phyloP scores from a whole-genome alignment of 2,113 vertebrate species.

The Stomatorhinus ivindoensis region DNA sequence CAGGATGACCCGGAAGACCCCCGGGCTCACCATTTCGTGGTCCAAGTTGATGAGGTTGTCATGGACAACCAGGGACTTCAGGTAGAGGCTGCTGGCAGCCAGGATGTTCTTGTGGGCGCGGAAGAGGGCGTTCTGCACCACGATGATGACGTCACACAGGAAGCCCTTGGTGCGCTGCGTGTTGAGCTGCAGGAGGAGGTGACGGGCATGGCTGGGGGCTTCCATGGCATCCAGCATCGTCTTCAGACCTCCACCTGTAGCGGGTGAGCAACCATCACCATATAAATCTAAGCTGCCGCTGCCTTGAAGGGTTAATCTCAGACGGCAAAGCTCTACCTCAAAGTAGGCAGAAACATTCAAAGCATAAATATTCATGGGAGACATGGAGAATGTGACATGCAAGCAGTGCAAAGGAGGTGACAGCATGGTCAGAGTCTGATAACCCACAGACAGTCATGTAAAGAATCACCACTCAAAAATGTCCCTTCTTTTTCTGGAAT shows the following conservation, averaged over 20 bases:
- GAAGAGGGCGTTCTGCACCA: constrained; percentile 98
- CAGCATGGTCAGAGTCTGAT: not conserved
- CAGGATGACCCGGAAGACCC: constrained; percentile 90
- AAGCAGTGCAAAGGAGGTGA: not conserved
- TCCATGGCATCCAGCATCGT: constrained; percentile 97
- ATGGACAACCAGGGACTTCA: constrained; percentile 97
- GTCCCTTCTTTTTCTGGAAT: not conserved
- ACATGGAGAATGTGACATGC: not conserved
- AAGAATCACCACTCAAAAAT: not conserved
- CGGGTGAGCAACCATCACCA: constrained; percentile 46
- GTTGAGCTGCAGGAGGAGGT: constrained; percentile 98
- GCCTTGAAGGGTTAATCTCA: not conserved
- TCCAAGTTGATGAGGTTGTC: constrained; percentile 99
- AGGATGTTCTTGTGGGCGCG: constrained; percentile 98
- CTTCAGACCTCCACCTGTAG: constrained; percentile 80
- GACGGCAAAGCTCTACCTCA: not conserved
- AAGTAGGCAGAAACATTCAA: not conserved
- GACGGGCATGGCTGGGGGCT: constrained; percentile 91
- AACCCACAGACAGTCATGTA: not conserved
- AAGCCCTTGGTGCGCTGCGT: constrained; percentile 97
- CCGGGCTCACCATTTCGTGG: constrained; percentile 99
- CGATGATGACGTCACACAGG: constrained; percentile 98
- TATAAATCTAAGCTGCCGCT: not conserved
- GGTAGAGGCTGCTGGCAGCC: constrained; percentile 98
- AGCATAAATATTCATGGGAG: not conserved